phyloP scores from a whole-genome alignment of 2,113 vertebrate genomes.

The Piaya cayana region DNA sequence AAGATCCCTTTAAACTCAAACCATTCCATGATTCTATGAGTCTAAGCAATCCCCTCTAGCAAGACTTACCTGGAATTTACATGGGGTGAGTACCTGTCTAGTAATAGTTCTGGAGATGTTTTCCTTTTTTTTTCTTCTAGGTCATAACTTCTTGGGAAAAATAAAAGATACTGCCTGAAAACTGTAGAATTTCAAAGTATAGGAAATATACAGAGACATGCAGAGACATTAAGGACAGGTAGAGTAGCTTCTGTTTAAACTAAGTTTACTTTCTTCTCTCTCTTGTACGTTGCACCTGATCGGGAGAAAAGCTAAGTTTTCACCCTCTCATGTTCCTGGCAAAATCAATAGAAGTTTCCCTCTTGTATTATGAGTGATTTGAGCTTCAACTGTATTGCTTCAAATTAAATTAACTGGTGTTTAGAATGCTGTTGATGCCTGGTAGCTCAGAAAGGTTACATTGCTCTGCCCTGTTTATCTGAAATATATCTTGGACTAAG shows the following conservation, averaged over 20 bases:
- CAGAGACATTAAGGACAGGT: background rate
- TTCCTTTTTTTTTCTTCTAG: background rate
- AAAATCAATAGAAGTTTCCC: background rate
- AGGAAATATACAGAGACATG: too few species aligned
- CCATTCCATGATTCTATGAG: background rate
- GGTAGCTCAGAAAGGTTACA: background rate
- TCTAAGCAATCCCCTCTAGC: background rate
- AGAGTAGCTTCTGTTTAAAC: background rate
- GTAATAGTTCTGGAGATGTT: background rate
- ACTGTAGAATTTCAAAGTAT: background rate
- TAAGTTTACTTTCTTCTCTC: background rate
- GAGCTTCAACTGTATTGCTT: background rate
- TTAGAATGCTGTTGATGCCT: background rate
- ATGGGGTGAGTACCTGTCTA: background rate
- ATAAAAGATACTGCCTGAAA: background rate
- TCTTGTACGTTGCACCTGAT: background rate
- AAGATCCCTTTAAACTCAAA: too few species aligned
- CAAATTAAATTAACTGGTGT: background rate
- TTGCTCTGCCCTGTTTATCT: background rate
- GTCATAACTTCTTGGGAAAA: background rate
- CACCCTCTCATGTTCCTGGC: background rate
- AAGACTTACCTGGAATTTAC: background rate
- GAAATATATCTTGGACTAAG: background rate
- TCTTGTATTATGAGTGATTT: background rate
- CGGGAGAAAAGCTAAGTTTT: background rate